These are phyloP conservation scores for Pantelozetes paolii DNA, from an alignment of 2,888 invertebrate genomes.

Conservation along the genomic window DNA sequence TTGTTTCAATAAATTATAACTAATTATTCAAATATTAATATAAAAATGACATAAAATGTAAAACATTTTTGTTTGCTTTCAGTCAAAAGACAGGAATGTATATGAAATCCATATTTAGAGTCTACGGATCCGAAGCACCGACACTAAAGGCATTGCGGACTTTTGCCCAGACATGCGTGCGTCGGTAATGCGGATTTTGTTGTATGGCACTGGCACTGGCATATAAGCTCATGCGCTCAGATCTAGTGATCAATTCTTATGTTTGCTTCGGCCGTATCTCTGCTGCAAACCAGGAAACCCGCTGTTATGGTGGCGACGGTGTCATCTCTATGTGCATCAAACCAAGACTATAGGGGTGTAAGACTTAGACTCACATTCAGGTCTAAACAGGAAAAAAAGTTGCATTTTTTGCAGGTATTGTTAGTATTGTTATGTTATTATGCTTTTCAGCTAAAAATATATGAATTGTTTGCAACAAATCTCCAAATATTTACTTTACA, in stretches of 20 bases:
- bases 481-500: neutral
- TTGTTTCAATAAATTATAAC: no score
- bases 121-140: neutral
- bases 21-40: no score
- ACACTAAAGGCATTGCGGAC: neutral
- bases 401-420: slow-evolving; percentile 5
- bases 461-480: neutral
- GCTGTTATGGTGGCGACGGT: slow-evolving; percentile 9
- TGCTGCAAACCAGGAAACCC: slow-evolving; percentile 16
- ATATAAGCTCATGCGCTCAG: neutral
- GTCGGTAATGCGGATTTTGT: slow-evolving; percentile 1
- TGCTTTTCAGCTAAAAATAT: neutral
- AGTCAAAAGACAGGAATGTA: no score
- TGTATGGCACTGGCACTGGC: neutral
- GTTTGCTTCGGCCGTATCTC: neutral
- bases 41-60: no score
- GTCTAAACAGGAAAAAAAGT: slow-evolving; percentile 6
- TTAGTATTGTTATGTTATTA: neutral
- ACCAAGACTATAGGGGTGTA: slow-evolving; percentile 3
- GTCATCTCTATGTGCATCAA: slow-evolving; percentile 8
- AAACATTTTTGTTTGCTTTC: no score
- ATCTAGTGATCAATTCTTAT: slow-evolving; percentile 1
- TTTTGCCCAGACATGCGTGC: slow-evolving; percentile 2
- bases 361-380: neutral
- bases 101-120: neutral